Conservation (phyloP, 35 echinoderm and acorn worm species). For the Ophiothrix spiculata region DNA sequence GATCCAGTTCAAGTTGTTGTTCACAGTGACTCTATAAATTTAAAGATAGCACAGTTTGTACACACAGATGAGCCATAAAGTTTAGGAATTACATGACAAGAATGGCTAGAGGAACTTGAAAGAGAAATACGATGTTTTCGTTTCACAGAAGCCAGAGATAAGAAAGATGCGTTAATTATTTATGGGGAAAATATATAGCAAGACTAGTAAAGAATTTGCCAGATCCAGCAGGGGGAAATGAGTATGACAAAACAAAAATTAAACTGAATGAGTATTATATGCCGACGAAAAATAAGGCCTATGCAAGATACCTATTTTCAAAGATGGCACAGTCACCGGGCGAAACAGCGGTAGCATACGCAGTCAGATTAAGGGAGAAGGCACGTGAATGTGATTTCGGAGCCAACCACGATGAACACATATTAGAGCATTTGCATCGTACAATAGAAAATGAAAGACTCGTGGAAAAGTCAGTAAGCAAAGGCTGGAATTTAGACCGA, state of each 20-base stretch:
- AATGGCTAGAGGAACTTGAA: conserved; percentile 59
- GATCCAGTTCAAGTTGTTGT: too few species aligned
- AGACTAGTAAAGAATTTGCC: conserved; percentile 37
- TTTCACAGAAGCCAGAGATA: conserved; percentile 28
- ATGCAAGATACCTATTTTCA: conserved; percentile 46
- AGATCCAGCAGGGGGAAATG: conserved; percentile 6
- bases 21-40: conserved; percentile 45
- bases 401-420: conserved; percentile 37
- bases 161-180: conserved; percentile 58
- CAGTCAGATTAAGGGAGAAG: conserved; percentile 50
- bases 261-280: conserved; percentile 60
- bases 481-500: conserved; percentile 39
- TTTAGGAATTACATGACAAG: conserved; percentile 44
- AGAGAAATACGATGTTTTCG: conserved; percentile 54
- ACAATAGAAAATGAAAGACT: conserved; percentile 30
- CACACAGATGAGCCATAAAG: conserved; percentile 43
- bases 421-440: conserved; percentile 54
- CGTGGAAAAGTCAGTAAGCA: conserved; percentile 41
- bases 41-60: conserved; percentile 42
- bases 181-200: conserved; percentile 61
- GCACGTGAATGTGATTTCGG: conserved; percentile 61
- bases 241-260: conserved; percentile 32
- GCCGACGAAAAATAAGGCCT: conserved; percentile 51
- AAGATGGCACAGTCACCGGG: conserved; percentile 20
- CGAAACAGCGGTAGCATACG: conserved; percentile 49